Evolutionary conservation across 1,140 invertebrate genomes (phyloP).

Genomic region (Phthorimaea operculella): DNA sequence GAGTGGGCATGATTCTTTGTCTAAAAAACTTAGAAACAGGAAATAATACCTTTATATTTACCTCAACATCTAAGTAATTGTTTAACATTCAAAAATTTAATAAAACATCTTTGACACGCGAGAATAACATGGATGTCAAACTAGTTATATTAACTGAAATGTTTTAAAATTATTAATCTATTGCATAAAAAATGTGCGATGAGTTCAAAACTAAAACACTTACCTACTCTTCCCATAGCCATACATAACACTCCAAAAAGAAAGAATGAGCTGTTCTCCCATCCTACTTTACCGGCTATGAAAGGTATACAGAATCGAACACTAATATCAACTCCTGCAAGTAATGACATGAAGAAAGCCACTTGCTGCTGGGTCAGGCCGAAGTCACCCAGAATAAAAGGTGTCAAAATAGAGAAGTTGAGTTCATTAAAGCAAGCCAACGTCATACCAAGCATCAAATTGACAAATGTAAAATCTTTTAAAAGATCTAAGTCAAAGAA

Average conservation of each 20-base stretch:
- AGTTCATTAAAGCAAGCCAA: constrained; percentile 76
- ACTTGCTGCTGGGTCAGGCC: constrained; percentile 69
- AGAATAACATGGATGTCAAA: no score
- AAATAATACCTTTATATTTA: no score
- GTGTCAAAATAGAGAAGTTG: constrained; percentile 76
- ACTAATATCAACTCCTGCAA: constrained; percentile 70
- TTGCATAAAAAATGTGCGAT: no score
- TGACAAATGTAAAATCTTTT: constrained; percentile 74
- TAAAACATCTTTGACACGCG: no score
- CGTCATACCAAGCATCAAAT: constrained; percentile 75
- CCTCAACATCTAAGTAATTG: no score
- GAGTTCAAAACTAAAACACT: constrained; percentile 25
- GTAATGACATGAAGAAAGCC: constrained; percentile 71
- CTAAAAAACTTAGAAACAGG: no score
- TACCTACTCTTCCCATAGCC: constrained; percentile 73
- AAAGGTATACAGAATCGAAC: constrained; percentile 73
- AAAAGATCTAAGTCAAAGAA: constrained; percentile 76
- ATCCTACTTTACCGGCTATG: constrained; percentile 71
- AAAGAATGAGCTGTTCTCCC: constrained; percentile 75
- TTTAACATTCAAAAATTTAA: no score
- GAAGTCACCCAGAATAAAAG: constrained; percentile 74
- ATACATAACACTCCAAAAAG: constrained; percentile 74
- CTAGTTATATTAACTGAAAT: no score
- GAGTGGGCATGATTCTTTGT: no score
- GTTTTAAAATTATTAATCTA: no score